phyloP scores from a whole-genome alignment of 2,113 vertebrate genomes.

The Tupaia chinensis region DNA sequence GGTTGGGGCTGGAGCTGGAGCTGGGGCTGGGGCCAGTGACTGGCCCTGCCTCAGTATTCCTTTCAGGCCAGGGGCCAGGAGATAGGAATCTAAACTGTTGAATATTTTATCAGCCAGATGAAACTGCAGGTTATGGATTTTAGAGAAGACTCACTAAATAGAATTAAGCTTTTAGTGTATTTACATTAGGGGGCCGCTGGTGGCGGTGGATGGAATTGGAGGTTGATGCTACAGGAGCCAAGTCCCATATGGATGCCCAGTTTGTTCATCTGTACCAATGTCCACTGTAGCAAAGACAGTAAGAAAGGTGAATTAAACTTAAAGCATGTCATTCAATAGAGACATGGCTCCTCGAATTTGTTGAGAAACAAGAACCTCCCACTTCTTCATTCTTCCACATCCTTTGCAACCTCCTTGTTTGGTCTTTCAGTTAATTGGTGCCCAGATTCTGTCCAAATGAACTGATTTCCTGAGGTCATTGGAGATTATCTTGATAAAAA shows the following conservation, averaged over 20 bases:
- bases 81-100: not conserved
- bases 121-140: not conserved
- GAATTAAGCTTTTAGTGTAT: not conserved
- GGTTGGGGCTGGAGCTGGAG: too few relatives aligned
- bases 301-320: slow-evolving; percentile 5
- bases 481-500: not conserved
- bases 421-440: not conserved
- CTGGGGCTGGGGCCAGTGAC: too few relatives aligned
- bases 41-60: too few relatives aligned
- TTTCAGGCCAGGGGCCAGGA: too few relatives aligned
- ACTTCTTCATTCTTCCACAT: slow-evolving; percentile 15
- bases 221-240: not conserved
- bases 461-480: not conserved
- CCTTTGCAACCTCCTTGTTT: not conserved
- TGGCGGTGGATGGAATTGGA: not conserved
- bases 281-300: not conserved
- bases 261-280: not conserved
- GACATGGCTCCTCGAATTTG: not conserved
- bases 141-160: not conserved
- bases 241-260: not conserved
- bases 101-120: not conserved
- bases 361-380: not conserved
- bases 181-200: not conserved
- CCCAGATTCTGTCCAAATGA: not conserved
- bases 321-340: not conserved